These are phyloP conservation scores for Scaptomyza graminum DNA, from an alignment of 1,140 invertebrate species.

Conservation along the genomic window DNA sequence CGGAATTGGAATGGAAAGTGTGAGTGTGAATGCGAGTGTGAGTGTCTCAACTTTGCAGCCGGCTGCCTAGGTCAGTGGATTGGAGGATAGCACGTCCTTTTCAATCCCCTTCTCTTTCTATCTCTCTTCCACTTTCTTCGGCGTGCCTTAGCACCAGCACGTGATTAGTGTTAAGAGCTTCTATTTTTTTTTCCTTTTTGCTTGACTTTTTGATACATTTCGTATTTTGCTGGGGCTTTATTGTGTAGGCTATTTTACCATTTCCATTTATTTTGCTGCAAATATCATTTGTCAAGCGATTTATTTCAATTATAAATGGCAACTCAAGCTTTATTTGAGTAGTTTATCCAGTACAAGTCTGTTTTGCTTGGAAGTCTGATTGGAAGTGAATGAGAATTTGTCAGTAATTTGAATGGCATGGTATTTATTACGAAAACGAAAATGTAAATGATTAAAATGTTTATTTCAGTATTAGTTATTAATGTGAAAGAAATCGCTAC, in stretches of 20 bases:
- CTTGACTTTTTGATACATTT: conserved; percentile 26
- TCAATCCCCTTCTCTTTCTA: background rate
- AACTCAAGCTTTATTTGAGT: conserved; percentile 30
- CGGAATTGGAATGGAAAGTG: conserved; percentile 57
- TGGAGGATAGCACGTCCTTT: conserved; percentile 10
- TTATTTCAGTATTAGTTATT: too few relatives aligned
- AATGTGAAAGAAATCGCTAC: too few relatives aligned
- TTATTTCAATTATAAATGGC: conserved; percentile 73
- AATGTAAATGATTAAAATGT: background rate
- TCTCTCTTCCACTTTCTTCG: conserved; percentile 8
- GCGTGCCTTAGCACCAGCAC: background rate
- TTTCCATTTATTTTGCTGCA: conserved; percentile 23
- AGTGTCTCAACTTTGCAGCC: conserved; percentile 12
- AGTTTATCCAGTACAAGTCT: background rate
- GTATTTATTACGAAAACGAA: background rate
- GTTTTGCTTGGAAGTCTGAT: background rate
- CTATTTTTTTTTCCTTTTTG: conserved; percentile 26
- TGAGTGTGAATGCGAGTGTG: conserved; percentile 34
- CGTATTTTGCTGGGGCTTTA: conserved; percentile 17
- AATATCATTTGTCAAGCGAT: conserved; percentile 72
- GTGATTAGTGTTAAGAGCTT: conserved; percentile 73
- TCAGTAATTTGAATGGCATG: background rate
- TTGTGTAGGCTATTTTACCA: conserved; percentile 38
- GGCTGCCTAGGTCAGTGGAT: conserved; percentile 25
- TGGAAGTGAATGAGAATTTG: conserved; percentile 10